These are phyloP conservation scores for Nowickia ferox DNA, from an alignment of 2,888 invertebrate species.

Conservation along the genomic window DNA sequence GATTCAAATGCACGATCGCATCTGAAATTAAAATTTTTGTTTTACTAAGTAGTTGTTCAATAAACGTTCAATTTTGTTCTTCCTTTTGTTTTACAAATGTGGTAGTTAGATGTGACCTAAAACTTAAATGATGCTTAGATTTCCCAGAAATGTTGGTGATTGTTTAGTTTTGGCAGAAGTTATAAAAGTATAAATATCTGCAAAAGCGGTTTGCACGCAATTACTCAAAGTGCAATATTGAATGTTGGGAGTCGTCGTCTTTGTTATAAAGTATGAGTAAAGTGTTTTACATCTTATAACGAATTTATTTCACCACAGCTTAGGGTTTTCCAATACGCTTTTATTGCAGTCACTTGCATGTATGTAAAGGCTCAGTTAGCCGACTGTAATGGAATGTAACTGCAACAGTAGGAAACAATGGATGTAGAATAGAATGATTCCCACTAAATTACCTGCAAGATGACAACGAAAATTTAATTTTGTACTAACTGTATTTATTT, in stretches of 20 bases:
- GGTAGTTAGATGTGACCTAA: slow-evolving; percentile 59
- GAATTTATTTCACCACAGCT: neutral
- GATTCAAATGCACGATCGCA: slow-evolving; percentile 52
- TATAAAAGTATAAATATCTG: slow-evolving; percentile 7
- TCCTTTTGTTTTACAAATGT: slow-evolving; percentile 15
- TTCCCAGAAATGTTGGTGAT: slow-evolving; percentile 31
- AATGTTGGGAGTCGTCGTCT: neutral
- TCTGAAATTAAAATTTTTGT: slow-evolving; percentile 36
- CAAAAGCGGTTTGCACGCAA: slow-evolving; percentile 49
- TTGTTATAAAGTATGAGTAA: neutral
- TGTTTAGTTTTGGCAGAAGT: slow-evolving; percentile 22
- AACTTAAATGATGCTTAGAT: slow-evolving; percentile 42
- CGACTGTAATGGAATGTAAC: no score
- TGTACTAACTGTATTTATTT: no score
- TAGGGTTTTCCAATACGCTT: no score
- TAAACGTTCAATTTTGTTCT: slow-evolving; percentile 43
- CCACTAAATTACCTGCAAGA: no score
- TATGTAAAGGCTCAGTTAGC: no score
- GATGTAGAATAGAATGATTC: no score
- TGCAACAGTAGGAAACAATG: no score
- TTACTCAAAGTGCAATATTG: slow-evolving; percentile 1
- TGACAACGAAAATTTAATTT: no score
- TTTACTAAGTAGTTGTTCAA: slow-evolving; percentile 38
- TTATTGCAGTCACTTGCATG: no score
- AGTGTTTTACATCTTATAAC: neutral